These are phyloP conservation scores for Rhombomys opimus DNA, from an alignment of 2,113 vertebrate genomes.

Conservation along the genomic window DNA sequence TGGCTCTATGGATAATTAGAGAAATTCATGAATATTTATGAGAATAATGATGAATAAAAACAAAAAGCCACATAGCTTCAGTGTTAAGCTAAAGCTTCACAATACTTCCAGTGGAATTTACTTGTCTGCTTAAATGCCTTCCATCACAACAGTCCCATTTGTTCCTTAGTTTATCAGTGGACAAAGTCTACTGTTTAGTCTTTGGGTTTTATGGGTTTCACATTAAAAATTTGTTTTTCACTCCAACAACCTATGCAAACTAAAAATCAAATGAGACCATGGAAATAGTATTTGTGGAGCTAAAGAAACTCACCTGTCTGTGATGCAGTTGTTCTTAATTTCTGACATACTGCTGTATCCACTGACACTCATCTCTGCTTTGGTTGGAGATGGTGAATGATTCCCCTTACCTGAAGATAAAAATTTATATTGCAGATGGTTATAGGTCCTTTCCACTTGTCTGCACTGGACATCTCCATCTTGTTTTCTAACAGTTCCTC, in stretches of 20 bases:
- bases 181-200: background rate
- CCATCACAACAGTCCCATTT: background rate
- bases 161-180: background rate
- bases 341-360: fast-evolving
- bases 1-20: constrained; percentile 40
- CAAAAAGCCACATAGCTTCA: constrained; percentile 55
- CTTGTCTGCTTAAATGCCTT: background rate
- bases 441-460: background rate
- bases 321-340: background rate
- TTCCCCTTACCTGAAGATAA: background rate
- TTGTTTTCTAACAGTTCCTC: background rate
- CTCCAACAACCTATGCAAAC: background rate
- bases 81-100: constrained; percentile 54
- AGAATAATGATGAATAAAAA: constrained; percentile 49
- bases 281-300: background rate
- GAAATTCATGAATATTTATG: constrained; percentile 66
- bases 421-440: background rate
- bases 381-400: background rate
- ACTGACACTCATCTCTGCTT: background rate
- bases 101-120: background rate
- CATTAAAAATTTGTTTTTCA: background rate
- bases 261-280: background rate
- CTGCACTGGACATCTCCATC: background rate
- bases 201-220: background rate
- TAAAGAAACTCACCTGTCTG: background rate